phyloP scores from a whole-genome alignment of 2,797 vertebrate species.

The Enteromius argenteus region DNA sequence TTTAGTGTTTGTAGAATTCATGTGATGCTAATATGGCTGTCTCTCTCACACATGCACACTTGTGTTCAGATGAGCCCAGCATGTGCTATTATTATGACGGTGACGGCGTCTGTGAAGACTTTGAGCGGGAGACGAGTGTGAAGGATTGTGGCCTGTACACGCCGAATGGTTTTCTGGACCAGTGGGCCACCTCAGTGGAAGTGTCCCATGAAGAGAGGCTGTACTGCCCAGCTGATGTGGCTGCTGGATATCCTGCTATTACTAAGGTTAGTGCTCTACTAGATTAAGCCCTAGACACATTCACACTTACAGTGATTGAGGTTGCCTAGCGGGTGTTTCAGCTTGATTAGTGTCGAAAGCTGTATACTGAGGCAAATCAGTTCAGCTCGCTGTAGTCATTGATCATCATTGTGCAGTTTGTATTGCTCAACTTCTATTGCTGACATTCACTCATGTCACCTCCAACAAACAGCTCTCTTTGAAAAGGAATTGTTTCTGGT shows the following conservation, averaged over 20 bases:
- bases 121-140: slow-evolving; percentile 93
- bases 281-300: background rate
- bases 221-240: slow-evolving; percentile 92
- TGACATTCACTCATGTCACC: background rate
- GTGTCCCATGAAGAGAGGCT: slow-evolving; percentile 92
- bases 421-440: background rate
- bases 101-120: slow-evolving; percentile 96
- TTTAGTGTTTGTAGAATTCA: background rate
- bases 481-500: background rate
- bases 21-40: background rate
- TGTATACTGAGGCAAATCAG: background rate
- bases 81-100: slow-evolving; percentile 97
- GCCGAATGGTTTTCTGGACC: slow-evolving; percentile 93
- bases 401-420: background rate
- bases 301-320: background rate
- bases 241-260: slow-evolving; percentile 92
- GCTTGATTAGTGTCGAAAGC: background rate
- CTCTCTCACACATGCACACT: slow-evolving; percentile 10
- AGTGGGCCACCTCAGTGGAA: slow-evolving; percentile 91
- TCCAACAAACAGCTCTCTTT: background rate
- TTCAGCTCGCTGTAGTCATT: background rate
- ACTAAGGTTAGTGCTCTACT: slow-evolving; percentile 85
- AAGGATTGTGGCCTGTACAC: slow-evolving; percentile 97
- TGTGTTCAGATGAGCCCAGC: slow-evolving; percentile 89
- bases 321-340: background rate